Base-by-base conservation (phyloP, 2,797 vertebrate genomes). In the Rhinella marina region DNA sequence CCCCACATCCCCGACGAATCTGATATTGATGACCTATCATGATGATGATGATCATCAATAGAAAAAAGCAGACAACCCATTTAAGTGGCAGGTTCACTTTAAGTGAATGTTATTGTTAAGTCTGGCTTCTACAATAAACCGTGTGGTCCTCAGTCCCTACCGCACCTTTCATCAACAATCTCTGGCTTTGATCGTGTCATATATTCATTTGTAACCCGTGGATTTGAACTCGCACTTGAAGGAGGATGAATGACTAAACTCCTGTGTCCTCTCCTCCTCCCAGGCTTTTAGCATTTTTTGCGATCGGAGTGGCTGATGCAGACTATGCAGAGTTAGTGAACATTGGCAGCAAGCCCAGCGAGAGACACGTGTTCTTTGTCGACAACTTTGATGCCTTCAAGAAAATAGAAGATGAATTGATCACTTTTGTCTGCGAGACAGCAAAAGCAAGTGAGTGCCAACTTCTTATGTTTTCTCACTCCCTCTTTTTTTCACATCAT, bases 371-470 rank as follows among this genome's bases (percentile, higher is more conserved):
- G 90, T 99, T 99, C 95, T 99, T 99, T 12, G 98, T 99, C 91
- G 98, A 99, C 48, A 98, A 99, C 90, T 95, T 99, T 91, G 98
- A 99, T 19, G 97, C 97, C 86, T 98, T 99, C 90, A 95, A 97
- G 93, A 99, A 99, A 93, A 99, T 99, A 80, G 98, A 99, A 94
- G 98, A 99, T 88, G 97, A 99, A 90, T 95, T 99, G 91, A 97
- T 99, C 93, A 98, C 98, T 89, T 99, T 99, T 91, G 97, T 99
- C 90, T 99, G 98, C 73, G 98, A 99, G 94, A 97, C 98, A 0
- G 98, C 98, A 48, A 98, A 98, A 91, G 98, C 98, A 93, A 99
- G 98, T 99, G 90, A 96, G 84, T 83, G 50, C 41, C 82, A 72
- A 23, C 29, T 76, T 19, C 17, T 61, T 41, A 16, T 50, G 54